Evolutionary conservation across 2,797 vertebrate genomes (phyloP).

Genomic region (Melopsittacus undulatus): DNA sequence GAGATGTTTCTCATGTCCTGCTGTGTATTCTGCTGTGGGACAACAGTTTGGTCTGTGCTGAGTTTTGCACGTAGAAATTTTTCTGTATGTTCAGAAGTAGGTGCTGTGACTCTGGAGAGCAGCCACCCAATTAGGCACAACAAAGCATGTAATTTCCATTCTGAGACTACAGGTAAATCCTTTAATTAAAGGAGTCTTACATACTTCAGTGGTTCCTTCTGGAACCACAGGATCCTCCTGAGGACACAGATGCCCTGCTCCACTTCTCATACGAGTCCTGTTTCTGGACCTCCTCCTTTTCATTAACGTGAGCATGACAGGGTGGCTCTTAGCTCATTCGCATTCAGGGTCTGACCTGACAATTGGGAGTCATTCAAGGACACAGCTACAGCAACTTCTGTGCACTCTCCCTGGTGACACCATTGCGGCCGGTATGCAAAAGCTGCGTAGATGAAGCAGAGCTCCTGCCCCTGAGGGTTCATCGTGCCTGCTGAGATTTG

Average conservation of each 20-base stretch:
- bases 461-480: background rate
- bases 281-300: constrained; percentile 18
- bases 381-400: background rate
- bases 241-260: constrained; percentile 51
- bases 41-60: background rate
- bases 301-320: constrained; percentile 12
- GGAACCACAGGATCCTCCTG: constrained; percentile 40
- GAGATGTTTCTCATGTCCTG: background rate
- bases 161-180: constrained; percentile 36
- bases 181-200: constrained; percentile 56
- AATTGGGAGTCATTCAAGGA: constrained; percentile 2
- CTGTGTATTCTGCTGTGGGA: background rate
- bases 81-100: background rate
- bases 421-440: background rate
- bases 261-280: constrained; percentile 4
- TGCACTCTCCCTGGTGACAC: background rate
- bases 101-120: background rate
- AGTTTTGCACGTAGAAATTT: background rate
- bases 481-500: fast-evolving
- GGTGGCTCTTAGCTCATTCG: background rate
- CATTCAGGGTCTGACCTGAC: constrained; percentile 16
- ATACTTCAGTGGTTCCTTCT: constrained; percentile 39
- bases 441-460: background rate
- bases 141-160: constrained; percentile 8
- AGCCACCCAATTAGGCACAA: constrained; percentile 6